phyloP scores from a whole-genome alignment of 2,113 vertebrate genomes.

The Pipra filicauda region DNA sequence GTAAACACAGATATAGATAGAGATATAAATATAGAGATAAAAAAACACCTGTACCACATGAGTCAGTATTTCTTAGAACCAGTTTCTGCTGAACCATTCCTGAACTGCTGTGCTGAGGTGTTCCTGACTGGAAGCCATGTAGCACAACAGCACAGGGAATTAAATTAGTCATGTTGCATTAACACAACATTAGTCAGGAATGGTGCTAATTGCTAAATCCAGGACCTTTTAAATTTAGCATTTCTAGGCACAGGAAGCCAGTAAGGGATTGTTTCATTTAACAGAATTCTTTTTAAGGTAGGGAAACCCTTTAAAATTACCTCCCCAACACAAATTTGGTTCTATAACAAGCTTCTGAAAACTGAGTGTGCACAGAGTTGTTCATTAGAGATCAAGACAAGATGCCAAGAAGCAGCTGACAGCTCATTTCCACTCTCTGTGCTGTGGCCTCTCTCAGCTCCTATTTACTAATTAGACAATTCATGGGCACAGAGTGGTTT shows the following conservation, averaged over 20 bases:
- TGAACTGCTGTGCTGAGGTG: not conserved
- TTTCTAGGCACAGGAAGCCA: rapidly evolving
- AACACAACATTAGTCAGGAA: not conserved
- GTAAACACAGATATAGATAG: not conserved
- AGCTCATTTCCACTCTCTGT: not conserved
- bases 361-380: rapidly evolving
- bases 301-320: not conserved
- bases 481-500: not conserved
- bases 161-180: not conserved
- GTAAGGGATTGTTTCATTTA: not conserved
- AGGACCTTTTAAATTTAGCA: not conserved
- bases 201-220: not conserved
- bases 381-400: not conserved
- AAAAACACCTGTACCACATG: not conserved
- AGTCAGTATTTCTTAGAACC: not conserved
- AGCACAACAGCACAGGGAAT: not conserved
- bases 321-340: not conserved
- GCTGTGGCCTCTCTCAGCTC: not conserved
- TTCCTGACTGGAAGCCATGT: not conserved
- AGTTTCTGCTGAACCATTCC: not conserved
- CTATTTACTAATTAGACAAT: not conserved
- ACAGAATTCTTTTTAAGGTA: not conserved
- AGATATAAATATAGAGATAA: not conserved
- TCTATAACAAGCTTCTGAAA: not conserved
- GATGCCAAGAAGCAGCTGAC: not conserved